Conservation (phyloP, 2,888 invertebrate species). For the Pseudococcus longispinus region DNA sequence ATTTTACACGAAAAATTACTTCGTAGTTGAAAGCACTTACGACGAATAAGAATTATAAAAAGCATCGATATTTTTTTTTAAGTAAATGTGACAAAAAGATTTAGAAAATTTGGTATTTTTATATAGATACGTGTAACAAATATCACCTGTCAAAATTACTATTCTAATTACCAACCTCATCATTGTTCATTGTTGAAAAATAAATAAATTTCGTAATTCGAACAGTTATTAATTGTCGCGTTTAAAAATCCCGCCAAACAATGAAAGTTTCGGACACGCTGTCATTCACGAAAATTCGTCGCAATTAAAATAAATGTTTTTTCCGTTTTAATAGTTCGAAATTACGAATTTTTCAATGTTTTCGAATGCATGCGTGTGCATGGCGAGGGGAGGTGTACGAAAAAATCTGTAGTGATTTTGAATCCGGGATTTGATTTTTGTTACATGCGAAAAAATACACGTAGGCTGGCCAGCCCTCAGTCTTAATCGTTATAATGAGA, state of each 20-base stretch:
- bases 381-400: background rate
- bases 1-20: no score
- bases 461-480: background rate
- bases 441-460: background rate
- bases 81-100: background rate
- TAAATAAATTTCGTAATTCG: background rate
- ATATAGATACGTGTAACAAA: background rate
- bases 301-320: constrained; percentile 15
- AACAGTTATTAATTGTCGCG: background rate
- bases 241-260: constrained; percentile 1
- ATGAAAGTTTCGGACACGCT: background rate
- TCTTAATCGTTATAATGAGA: constrained; percentile 4
- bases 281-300: background rate
- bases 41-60: background rate
- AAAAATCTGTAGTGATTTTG: background rate
- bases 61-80: background rate
- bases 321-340: background rate
- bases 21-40: background rate
- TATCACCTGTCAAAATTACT: background rate
- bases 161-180: background rate
- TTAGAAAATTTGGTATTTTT: background rate
- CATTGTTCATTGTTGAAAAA: constrained; percentile 1
- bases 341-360: background rate
- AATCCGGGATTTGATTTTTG: background rate
- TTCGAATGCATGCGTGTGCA: background rate